A percentile compares a stretch with the other conserved stretches of the same genome.
Evolutionary conservation across 2,797 vertebrate genomes (phyloP).

Genomic region (Enteromius radiatus): DNA sequence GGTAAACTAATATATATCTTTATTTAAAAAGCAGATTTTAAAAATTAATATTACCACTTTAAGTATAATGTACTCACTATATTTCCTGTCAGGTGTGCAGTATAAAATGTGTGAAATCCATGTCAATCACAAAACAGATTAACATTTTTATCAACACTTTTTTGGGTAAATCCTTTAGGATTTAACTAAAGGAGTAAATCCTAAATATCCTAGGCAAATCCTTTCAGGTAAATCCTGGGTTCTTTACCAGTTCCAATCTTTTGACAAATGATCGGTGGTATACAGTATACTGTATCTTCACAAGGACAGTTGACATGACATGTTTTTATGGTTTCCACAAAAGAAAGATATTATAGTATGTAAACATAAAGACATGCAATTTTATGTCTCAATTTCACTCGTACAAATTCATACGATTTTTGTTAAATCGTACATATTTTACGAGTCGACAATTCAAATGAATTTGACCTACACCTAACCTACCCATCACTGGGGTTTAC

Average conservation of each 20-base stretch:
- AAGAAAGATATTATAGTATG: neutral
- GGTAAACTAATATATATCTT: neutral
- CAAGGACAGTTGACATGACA: neutral
- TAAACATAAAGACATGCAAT: neutral
- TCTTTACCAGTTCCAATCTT: neutral
- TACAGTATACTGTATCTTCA: neutral
- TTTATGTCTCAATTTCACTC: neutral
- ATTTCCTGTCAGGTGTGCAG: conserved; percentile 5
- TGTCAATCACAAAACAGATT: conserved; percentile 12
- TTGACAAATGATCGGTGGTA: neutral
- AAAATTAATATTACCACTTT: neutral
- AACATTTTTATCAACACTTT: conserved; percentile 5
- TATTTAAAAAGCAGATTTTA: neutral
- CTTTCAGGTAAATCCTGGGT: conserved; percentile 17
- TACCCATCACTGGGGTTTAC: too few species aligned
- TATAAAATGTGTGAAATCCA: conserved; percentile 8
- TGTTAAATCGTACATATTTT: too few species aligned
- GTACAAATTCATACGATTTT: too few species aligned
- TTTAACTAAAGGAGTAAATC: conserved; percentile 11
- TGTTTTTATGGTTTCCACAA: neutral
- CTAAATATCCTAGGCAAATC: conserved; percentile 11
- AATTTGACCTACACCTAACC: too few species aligned
- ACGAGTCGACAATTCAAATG: too few species aligned
- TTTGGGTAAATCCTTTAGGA: conserved; percentile 15
- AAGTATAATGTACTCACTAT: neutral